Evolutionary conservation across 2,797 vertebrate genomes (phyloP).

Genomic region (Caiman crocodilus): DNA sequence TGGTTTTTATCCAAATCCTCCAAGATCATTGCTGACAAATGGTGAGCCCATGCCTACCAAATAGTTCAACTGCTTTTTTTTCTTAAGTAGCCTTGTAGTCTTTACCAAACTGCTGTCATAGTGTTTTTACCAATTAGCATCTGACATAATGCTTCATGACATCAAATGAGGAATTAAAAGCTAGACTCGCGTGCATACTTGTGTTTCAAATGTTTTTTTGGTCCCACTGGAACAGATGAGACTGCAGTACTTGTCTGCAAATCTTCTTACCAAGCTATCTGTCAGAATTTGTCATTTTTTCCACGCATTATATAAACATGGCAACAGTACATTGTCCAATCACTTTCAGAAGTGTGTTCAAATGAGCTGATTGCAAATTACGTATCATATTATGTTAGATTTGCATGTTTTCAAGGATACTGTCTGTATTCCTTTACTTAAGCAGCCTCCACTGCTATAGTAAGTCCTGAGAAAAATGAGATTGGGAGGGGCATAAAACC

Average conservation of each 20-base stretch:
- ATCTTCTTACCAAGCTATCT: background rate
- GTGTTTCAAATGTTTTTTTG: conserved; percentile 40
- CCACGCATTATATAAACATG: background rate
- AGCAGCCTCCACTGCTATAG: background rate
- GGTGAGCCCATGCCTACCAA: conserved; percentile 72
- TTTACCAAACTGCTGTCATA: conserved; percentile 53
- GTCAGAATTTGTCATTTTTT: background rate
- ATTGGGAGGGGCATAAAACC: background rate
- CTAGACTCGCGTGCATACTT: conserved; percentile 50
- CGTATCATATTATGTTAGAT: background rate
- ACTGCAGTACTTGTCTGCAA: background rate
- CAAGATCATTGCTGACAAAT: conserved; percentile 85
- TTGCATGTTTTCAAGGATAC: background rate
- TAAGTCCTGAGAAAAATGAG: background rate
- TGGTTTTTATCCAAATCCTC: conserved; percentile 93
- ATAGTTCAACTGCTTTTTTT: conserved; percentile 56
- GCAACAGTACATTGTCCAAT: background rate
- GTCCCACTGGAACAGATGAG: background rate
- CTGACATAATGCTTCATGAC: conserved; percentile 69
- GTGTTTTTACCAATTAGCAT: conserved; percentile 55
- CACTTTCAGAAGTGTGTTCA: background rate
- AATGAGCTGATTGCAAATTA: background rate
- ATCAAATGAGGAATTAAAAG: conserved; percentile 64
- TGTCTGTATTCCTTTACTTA: background rate
- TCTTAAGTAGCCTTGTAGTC: conserved; percentile 30